Base-by-base conservation (phyloP, 2,113 vertebrate genomes). In the Polyodon spathula region DNA sequence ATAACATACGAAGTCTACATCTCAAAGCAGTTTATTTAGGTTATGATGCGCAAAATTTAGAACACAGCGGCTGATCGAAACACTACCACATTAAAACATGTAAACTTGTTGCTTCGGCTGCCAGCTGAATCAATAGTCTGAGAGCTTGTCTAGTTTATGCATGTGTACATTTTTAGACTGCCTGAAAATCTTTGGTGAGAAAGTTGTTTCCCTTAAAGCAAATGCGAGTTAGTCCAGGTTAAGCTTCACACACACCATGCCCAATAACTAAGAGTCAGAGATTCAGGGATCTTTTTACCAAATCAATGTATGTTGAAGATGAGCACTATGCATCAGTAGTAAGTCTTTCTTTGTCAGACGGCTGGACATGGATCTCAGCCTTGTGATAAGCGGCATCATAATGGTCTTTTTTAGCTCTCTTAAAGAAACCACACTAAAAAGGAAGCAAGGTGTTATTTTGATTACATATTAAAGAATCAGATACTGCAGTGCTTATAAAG, bases 361-460 rank as follows among this genome's bases (percentile, higher is more conserved):
- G 93, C 91, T 98, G 94, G 92, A 92, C 82, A 85, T 94, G 91
- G 91, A 97, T 94, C 88, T 99, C 90, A 90, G 95, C 95, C 90
- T 95, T 97, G 83, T 97, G 94, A 91, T 93, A 97, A 60, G 93
- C 89, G 74, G 95, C 89, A 82, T 96, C 88, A 54, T 87, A 94
- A 72, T 94, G 88, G 84, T 93, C 90, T 95, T 94, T 94, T 81
- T 92, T 84, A 85, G 86, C 84, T 90, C 93, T 92, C 91, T 92
- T 97, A 95, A 99, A 98, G 93, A 99, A 99, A 81, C 95, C 95
- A 81, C 94, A 98, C 96, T 99, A 91, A 76, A n/a, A 89, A 90
- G 83, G 90, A 92, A 92, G 88, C 85, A 93, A 89, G 88, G 81
- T 77, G 83, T 83, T 84, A 87, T 75, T 89, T 79, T 71, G 71